A percentile compares a stretch with the other conserved stretches of the same genome.
phyloP scores from a whole-genome alignment of 2,888 invertebrate genomes.

The Calliscelio sp. region DNA sequence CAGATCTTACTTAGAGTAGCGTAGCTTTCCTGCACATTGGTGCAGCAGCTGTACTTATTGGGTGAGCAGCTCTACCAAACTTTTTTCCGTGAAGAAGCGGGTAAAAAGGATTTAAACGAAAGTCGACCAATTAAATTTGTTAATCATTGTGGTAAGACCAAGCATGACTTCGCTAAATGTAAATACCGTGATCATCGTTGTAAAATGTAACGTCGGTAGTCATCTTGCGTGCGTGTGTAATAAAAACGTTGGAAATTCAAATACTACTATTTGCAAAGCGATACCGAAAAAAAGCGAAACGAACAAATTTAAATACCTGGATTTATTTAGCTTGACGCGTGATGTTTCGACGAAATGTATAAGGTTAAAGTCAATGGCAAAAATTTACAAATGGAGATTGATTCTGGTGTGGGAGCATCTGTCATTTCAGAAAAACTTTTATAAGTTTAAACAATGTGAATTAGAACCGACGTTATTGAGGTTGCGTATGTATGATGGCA shows the following conservation, averaged over 20 bases:
- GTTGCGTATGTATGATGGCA: constrained; percentile 60
- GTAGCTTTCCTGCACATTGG: no score
- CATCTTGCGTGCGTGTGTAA: constrained; percentile 58
- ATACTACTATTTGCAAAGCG: constrained; percentile 3
- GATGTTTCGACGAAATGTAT: not conserved
- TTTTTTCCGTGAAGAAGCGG: no score
- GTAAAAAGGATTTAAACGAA: no score
- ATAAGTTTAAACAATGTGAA: constrained; percentile 13
- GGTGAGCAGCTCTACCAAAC: no score
- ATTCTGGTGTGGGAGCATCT: constrained; percentile 77
- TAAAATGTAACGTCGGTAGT: constrained; percentile 42
- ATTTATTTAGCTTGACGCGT: constrained; percentile 39
- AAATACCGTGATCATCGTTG: constrained; percentile 46
- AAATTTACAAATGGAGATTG: constrained; percentile 74
- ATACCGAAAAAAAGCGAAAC: not conserved
- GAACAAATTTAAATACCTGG: not conserved
- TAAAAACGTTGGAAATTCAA: constrained; percentile 1
- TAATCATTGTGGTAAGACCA: constrained; percentile 51
- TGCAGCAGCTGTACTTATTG: no score
- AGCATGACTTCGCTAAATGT: constrained; percentile 58
- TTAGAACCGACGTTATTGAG: constrained; percentile 34
- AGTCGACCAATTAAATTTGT: constrained; percentile 59
- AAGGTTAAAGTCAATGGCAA: constrained; percentile 72
- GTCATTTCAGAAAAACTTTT: constrained; percentile 58
- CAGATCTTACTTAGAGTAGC: no score